Base-by-base conservation (phyloP, 1,140 invertebrate species). In the Maniola jurtina region DNA sequence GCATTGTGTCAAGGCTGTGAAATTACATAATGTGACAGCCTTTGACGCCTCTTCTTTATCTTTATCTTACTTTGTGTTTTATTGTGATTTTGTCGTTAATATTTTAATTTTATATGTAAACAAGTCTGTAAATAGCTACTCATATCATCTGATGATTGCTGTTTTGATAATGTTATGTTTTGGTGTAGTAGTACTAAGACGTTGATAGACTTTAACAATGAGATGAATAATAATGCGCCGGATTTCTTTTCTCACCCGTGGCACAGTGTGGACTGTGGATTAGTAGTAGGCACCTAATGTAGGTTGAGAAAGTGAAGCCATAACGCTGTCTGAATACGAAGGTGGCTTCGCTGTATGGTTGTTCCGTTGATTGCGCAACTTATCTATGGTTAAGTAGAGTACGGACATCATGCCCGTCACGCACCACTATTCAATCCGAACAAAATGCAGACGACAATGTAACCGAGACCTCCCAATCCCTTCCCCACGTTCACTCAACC, bases 271-370 rank as follows among this genome's bases (percentile, higher is more conserved):
- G 48, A 52, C 15, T 16, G 15, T 25, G 13, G 48, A 52, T 52
- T 16, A 52, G 36, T 11, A 9, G 34, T 11, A n/a, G 14, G 2
- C n/a, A n/a, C n/a, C n/a, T 52, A 52, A 59, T 52, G 79, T 82
- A 71, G 75, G 72, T 78, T 77, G 80, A 86, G 84, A 89, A 89
- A 89, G 85, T 88, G 85, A 88, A 85, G 75, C 70, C 75, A 69
- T 70, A 74, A 52, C 64, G 70, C 61, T 68, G 76, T 75, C 75
- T 67, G 81, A 83, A 86, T 88, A 86, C 79, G 72, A 81, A 86
- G 77, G 67, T 75, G 72, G 60, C 15, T 25, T 52, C 5, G 16
- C 48, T 14, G 6, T 64, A 61, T 68, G 56, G 60, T 66, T 78
- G 76, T 78, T 76, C 73, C 71, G 69, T 73, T 72, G 66, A 71